A percentile compares a stretch with the other conserved stretches of the same genome.
phyloP scores from a whole-genome alignment of 1,140 invertebrate genomes.

The Berghia stephanieae region DNA sequence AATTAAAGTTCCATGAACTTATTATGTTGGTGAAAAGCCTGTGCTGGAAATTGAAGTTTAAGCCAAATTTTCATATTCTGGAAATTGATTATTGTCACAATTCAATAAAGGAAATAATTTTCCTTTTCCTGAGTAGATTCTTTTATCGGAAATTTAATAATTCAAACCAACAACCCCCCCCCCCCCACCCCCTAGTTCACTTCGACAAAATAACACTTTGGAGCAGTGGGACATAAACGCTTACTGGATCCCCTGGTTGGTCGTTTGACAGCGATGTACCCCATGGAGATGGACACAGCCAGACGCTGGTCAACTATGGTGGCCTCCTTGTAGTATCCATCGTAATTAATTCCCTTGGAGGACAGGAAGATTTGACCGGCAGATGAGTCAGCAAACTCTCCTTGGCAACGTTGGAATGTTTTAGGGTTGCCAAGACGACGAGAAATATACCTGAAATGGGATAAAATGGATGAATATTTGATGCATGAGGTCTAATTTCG shows the following conservation, averaged over 20 bases:
- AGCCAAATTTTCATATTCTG: too few relatives aligned
- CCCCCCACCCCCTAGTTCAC: too few relatives aligned
- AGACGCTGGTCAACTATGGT: constrained; percentile 54
- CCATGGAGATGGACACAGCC: constrained; percentile 49
- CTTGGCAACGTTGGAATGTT: constrained; percentile 28
- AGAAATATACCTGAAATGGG: constrained; percentile 25
- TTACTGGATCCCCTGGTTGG: constrained; percentile 33
- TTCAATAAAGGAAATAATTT: too few relatives aligned
- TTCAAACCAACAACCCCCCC: too few relatives aligned
- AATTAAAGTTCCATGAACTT: too few relatives aligned
- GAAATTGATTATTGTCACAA: too few relatives aligned
- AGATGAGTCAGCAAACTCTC: constrained; percentile 4
- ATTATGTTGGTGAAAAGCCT: too few relatives aligned
- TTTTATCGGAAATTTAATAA: too few relatives aligned
- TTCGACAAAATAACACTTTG: too few relatives aligned
- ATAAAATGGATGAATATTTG: background rate
- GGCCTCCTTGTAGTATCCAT: constrained; percentile 58
- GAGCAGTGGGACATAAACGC: too few relatives aligned
- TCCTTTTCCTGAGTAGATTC: too few relatives aligned
- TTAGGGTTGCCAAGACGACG: constrained; percentile 25
- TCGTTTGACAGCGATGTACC: constrained; percentile 51
- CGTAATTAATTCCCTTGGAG: constrained; percentile 55
- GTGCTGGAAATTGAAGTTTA: too few relatives aligned
- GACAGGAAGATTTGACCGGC: constrained; percentile 50
- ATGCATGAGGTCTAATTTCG: background rate